Conservation (phyloP, 1,140 invertebrate species). For the Radopholus similis region DNA sequence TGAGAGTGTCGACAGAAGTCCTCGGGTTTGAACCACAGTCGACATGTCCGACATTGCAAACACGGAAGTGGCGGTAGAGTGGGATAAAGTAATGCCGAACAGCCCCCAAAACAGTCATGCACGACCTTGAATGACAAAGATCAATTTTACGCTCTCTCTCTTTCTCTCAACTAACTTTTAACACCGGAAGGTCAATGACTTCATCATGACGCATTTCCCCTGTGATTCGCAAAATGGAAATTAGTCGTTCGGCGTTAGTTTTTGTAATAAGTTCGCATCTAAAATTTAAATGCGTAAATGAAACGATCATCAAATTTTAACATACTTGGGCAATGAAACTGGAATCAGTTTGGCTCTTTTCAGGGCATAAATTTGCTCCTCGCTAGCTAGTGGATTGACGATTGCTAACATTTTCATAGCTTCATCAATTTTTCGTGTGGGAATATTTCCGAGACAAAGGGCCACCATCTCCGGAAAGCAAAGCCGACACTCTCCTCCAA, state of each 20-base stretch:
- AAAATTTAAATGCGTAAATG: neutral
- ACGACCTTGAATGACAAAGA: slow-evolving; percentile 5
- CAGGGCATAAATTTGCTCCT: slow-evolving; percentile 9
- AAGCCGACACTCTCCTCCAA: slow-evolving; percentile 16
- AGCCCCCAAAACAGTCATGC: slow-evolving; percentile 18
- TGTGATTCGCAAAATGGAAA: slow-evolving; percentile 7
- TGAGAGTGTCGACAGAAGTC: slow-evolving; percentile 15
- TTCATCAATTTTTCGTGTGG: slow-evolving; percentile 17
- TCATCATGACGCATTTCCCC: neutral
- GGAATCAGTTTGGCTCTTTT: slow-evolving; percentile 1
- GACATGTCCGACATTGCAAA: slow-evolving; percentile 7
- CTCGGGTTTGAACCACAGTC: slow-evolving; percentile 1
- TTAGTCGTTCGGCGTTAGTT: slow-evolving; percentile 19
- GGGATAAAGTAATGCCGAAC: slow-evolving; percentile 4
- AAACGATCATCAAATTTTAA: too few relatives aligned
- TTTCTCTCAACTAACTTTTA: too few relatives aligned
- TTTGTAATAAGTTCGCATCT: slow-evolving; percentile 19
- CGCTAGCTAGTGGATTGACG: slow-evolving; percentile 3
- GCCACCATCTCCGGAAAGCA: slow-evolving; percentile 11
- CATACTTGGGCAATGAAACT: slow-evolving; percentile 1
- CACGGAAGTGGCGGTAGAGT: slow-evolving; percentile 4
- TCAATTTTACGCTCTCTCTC: neutral
- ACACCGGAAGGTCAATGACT: neutral
- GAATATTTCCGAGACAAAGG: slow-evolving; percentile 13
- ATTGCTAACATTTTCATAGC: slow-evolving; percentile 10